Evolutionary conservation across 2,888 invertebrate genomes (phyloP).

Genomic region (Pardosa pseudoannulata): DNA sequence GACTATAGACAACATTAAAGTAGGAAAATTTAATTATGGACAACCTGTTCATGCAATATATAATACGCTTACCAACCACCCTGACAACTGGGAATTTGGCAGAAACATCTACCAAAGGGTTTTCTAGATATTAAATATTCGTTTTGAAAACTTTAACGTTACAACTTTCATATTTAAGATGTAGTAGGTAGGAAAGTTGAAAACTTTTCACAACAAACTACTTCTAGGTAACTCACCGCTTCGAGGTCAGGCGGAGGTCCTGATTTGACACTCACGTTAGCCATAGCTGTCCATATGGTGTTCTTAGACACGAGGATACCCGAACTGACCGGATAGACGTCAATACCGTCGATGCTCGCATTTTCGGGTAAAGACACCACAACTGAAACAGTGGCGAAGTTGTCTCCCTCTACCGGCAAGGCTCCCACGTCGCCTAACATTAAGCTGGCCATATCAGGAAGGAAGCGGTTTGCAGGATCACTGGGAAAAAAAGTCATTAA

Average conservation of each 20-base stretch:
- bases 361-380: background rate
- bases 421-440: background rate
- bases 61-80: no score
- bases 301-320: slow-evolving; percentile 18
- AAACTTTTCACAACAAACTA: no score
- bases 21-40: no score
- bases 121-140: no score
- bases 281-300: slow-evolving; percentile 22
- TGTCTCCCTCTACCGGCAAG: background rate
- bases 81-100: no score
- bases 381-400: background rate
- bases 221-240: background rate
- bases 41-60: no score
- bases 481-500: no score
- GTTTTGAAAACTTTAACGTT: no score
- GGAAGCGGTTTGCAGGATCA: background rate
- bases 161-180: no score
- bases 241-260: slow-evolving; percentile 1
- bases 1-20: no score
- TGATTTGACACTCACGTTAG: slow-evolving; percentile 31
- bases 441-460: background rate
- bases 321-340: slow-evolving; percentile 32
- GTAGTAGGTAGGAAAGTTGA: no score
- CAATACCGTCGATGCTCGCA: background rate
- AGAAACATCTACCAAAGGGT: no score